Evolutionary conservation across 2,797 vertebrate species (phyloP).

Genomic region (Sebastes itinus): DNA sequence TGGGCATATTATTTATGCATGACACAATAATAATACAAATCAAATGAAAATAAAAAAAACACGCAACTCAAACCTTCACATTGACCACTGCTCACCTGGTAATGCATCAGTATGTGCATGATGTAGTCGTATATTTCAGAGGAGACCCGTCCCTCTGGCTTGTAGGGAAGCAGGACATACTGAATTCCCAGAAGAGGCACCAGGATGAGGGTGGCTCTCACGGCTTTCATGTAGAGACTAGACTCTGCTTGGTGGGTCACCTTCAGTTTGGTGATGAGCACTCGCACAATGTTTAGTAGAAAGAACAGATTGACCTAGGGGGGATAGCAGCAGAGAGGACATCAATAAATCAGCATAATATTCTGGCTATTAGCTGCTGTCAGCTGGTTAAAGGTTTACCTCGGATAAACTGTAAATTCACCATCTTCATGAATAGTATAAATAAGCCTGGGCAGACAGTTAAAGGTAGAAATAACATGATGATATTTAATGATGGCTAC

Average conservation of each 20-base stretch:
- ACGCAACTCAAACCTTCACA: background rate
- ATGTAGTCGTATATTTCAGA: slow-evolving; percentile 95
- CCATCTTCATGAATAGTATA: background rate
- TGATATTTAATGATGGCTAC: background rate
- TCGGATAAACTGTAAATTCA: background rate
- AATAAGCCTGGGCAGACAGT: background rate
- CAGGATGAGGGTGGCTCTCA: slow-evolving; percentile 94
- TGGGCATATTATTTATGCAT: too few species aligned
- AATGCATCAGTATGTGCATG: slow-evolving; percentile 97
- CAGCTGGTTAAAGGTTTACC: background rate
- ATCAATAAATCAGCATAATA: background rate
- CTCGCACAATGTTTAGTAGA: slow-evolving; percentile 94
- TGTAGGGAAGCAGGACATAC: slow-evolving; percentile 93
- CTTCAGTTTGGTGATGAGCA: slow-evolving; percentile 97
- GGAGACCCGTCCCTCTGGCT: slow-evolving; percentile 87
- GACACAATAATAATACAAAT: too few species aligned
- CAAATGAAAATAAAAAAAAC: too few species aligned
- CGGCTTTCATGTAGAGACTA: slow-evolving; percentile 98
- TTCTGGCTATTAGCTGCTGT: background rate
- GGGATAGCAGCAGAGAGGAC: background rate
- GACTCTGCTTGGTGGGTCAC: slow-evolving; percentile 97
- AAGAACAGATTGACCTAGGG: slow-evolving; percentile 95
- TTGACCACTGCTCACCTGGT: slow-evolving; percentile 84
- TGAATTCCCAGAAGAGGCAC: slow-evolving; percentile 96
- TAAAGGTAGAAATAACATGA: background rate